Evolutionary conservation across 2,113 vertebrate species (phyloP).

Genomic region (Tupaia chinensis): DNA sequence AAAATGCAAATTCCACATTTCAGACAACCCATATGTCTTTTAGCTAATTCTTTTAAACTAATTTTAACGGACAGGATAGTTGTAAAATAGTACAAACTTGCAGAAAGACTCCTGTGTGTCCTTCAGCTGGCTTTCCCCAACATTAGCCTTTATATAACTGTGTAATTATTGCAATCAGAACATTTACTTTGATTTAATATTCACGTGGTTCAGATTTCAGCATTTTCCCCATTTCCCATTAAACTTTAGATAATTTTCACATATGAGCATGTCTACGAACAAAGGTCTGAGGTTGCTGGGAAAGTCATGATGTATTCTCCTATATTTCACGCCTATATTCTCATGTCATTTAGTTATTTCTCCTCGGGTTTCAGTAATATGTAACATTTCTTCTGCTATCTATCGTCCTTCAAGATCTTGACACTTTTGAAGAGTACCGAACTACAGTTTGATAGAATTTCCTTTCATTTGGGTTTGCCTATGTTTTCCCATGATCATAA

Average conservation of each 20-base stretch:
- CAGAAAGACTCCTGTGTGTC: background rate
- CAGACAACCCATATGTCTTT: background rate
- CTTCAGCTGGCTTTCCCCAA: background rate
- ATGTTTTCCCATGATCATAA: background rate
- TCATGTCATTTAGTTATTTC: background rate
- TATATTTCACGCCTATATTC: too few species aligned
- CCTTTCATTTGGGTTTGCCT: background rate
- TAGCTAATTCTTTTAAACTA: background rate
- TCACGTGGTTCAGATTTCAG: background rate
- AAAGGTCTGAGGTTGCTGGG: too few species aligned
- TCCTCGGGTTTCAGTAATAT: background rate
- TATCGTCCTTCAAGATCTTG: background rate
- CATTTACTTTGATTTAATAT: background rate
- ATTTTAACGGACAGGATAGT: background rate
- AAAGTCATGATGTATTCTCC: too few species aligned
- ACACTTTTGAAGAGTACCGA: background rate
- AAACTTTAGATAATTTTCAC: too few species aligned
- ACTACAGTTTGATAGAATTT: background rate
- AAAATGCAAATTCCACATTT: slow-evolving; percentile 9
- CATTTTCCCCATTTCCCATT: background rate
- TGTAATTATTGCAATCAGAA: background rate
- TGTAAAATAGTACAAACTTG: background rate
- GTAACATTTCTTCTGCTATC: background rate
- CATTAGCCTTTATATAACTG: background rate
- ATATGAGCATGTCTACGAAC: too few species aligned